These are phyloP conservation scores for Clamator glandarius DNA, from an alignment of 2,797 vertebrate species.

Conservation along the genomic window DNA sequence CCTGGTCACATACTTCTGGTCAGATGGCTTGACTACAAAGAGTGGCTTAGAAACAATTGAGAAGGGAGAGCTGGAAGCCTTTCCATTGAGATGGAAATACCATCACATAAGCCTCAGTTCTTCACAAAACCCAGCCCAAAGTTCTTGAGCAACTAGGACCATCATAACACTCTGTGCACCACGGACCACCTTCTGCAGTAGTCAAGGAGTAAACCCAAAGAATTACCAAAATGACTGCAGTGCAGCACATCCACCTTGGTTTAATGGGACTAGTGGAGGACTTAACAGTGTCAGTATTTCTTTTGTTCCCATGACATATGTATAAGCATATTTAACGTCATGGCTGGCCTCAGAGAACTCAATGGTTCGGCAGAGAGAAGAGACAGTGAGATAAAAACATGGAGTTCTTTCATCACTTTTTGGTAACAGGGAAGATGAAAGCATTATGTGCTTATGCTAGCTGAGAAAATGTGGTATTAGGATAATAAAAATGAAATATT, in stretches of 20 bases:
- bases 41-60: background rate
- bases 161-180: background rate
- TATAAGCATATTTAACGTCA: background rate
- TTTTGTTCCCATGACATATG: background rate
- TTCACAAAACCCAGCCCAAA: background rate
- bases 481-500: conserved; percentile 22
- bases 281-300: background rate
- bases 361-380: background rate
- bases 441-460: background rate
- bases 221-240: background rate
- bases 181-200: background rate
- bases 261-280: background rate
- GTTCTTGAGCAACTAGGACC: background rate
- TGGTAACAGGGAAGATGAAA: background rate
- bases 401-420: background rate
- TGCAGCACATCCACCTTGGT: background rate
- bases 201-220: background rate
- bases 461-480: background rate
- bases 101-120: background rate
- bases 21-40: background rate
- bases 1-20: background rate
- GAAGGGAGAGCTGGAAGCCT: background rate
- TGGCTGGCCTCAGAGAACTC: background rate
- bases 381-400: background rate
- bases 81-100: background rate